Percentiles rank a stretch among this genome's conserved stretches.
Evolutionary conservation across 2,113 vertebrate species (phyloP).

Genomic region (Megalops atlanticus): DNA sequence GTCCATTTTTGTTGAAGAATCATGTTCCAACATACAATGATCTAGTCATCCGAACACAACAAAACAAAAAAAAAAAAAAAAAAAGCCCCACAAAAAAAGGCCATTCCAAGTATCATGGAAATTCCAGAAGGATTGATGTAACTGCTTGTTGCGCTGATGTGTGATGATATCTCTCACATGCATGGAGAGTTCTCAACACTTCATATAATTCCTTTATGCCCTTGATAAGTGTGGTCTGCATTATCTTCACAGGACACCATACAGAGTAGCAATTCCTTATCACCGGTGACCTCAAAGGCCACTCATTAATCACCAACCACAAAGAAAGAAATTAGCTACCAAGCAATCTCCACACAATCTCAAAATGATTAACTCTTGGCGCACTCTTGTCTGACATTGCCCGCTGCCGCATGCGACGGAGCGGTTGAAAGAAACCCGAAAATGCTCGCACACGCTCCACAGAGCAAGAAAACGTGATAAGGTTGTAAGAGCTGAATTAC

Average conservation of each 20-base stretch:
- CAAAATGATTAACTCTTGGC: slow-evolving; percentile 65
- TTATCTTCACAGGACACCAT: slow-evolving; percentile 62
- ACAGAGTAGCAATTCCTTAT: slow-evolving; percentile 61
- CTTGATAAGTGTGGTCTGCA: slow-evolving; percentile 70
- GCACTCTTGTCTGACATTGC: slow-evolving; percentile 60
- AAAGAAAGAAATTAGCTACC: slow-evolving; percentile 69
- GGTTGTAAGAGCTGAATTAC: neutral
- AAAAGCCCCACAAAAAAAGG: neutral
- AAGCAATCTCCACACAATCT: slow-evolving; percentile 67
- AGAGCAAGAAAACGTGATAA: slow-evolving; percentile 3
- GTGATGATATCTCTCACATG: slow-evolving; percentile 66
- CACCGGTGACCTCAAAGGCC: slow-evolving; percentile 63
- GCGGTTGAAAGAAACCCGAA: slow-evolving; percentile 46
- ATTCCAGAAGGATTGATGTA: slow-evolving; percentile 55
- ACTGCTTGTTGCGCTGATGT: slow-evolving; percentile 64
- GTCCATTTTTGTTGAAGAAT: neutral
- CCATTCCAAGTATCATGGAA: slow-evolving; percentile 36
- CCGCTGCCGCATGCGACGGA: slow-evolving; percentile 49
- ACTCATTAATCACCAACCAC: slow-evolving; percentile 70
- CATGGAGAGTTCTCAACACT: slow-evolving; percentile 48
- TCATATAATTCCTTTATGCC: slow-evolving; percentile 52
- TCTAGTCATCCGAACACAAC: no score
- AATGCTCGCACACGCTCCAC: slow-evolving; percentile 35
- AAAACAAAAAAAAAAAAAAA: no score
- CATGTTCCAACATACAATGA: neutral